These are phyloP conservation scores for Phyllostomus hastatus DNA, from an alignment of 2,113 vertebrate genomes.

Conservation along the genomic window DNA sequence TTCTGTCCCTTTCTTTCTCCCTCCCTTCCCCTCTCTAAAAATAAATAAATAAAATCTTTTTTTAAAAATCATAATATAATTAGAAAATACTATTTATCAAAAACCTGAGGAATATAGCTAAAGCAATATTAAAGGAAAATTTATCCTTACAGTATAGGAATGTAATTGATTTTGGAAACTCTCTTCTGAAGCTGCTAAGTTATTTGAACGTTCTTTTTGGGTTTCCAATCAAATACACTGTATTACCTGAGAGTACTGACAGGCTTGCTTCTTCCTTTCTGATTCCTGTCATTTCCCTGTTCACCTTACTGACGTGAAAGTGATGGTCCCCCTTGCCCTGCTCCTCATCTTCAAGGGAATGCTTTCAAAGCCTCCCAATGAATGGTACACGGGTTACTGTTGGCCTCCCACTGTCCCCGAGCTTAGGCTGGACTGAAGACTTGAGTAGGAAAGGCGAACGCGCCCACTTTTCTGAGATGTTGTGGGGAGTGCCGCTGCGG, in stretches of 20 bases:
- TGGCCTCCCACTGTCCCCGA: neutral
- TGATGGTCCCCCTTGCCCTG: neutral
- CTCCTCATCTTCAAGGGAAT: neutral
- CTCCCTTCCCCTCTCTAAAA: too few species aligned
- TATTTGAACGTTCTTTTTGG: neutral
- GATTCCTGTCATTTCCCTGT: neutral
- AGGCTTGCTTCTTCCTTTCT: neutral
- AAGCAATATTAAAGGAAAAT: neutral
- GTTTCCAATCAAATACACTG: neutral
- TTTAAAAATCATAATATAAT: neutral
- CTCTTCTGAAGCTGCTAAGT: neutral
- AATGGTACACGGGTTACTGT: neutral
- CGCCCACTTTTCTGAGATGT: neutral
- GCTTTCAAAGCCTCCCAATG: neutral
- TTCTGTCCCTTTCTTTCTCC: too few species aligned
- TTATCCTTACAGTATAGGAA: neutral
- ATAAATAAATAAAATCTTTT: too few species aligned
- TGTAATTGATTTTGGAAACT: neutral
- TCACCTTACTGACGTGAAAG: neutral
- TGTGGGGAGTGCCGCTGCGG: neutral
- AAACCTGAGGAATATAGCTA: neutral
- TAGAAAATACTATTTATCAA: neutral
- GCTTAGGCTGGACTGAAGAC: neutral
- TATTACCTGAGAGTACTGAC: neutral
- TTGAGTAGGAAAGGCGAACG: neutral